These are phyloP conservation scores for Vidua macroura DNA, from an alignment of 2,113 vertebrate species.

Conservation along the genomic window DNA sequence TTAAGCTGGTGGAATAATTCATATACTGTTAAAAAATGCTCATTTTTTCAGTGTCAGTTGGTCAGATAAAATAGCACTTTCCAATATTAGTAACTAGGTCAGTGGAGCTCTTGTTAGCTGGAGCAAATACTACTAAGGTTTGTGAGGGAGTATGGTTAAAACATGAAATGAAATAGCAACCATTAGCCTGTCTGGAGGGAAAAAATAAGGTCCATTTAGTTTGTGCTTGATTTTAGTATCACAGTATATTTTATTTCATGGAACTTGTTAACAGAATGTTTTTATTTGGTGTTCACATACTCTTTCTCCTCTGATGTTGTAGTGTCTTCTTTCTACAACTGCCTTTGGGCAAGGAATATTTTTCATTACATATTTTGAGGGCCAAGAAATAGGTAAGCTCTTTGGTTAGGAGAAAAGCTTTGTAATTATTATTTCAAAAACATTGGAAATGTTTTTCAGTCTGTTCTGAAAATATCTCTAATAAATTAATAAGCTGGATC, in stretches of 20 bases:
- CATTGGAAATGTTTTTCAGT: not conserved
- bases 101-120: not conserved
- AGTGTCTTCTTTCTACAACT: slow-evolving; percentile 77
- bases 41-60: not conserved
- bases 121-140: not conserved
- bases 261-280: not conserved
- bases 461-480: not conserved
- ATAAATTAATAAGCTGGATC: not conserved
- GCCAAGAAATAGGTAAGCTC: slow-evolving; percentile 73
- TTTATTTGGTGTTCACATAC: not conserved
- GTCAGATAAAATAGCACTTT: not conserved
- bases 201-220: not conserved
- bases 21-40: not conserved
- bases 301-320: not conserved
- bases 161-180: not conserved
- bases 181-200: not conserved
- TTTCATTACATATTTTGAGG: slow-evolving; percentile 73
- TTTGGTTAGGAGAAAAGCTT: not conserved
- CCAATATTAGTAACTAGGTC: not conserved
- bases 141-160: not conserved
- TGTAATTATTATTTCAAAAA: not conserved
- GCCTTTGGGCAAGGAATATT: slow-evolving; percentile 78
- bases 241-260: not conserved
- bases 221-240: not conserved
- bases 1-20: not conserved